These are phyloP conservation scores for Vireo griseus DNA, from an alignment of 2,797 vertebrate genomes.

Conservation along the genomic window DNA sequence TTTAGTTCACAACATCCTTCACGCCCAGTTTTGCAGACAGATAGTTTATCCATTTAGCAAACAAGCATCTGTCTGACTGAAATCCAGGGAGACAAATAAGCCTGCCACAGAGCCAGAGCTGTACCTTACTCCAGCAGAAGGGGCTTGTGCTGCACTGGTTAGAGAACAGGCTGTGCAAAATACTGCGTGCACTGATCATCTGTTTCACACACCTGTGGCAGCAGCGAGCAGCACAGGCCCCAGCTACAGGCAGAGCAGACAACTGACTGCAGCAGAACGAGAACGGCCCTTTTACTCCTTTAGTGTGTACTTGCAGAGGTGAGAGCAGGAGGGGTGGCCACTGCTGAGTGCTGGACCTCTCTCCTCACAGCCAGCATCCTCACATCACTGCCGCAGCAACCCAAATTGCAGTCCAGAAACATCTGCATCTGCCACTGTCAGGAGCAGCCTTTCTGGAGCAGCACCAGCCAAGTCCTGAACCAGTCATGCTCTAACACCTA, in stretches of 20 bases:
- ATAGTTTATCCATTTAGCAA: not conserved
- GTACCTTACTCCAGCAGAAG: not conserved
- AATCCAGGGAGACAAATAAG: not conserved
- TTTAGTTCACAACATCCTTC: constrained; percentile 9
- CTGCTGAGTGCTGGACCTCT: not conserved
- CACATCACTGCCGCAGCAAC: not conserved
- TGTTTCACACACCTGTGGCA: not conserved
- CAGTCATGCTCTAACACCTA: not conserved
- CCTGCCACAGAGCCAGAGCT: not conserved
- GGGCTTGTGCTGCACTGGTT: not conserved
- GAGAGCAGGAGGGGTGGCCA: not conserved
- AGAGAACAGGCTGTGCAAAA: not conserved
- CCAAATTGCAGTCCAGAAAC: not conserved
- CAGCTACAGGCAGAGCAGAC: not conserved
- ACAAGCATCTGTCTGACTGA: not conserved
- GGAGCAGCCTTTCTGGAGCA: not conserved
- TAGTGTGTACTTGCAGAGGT: not conserved
- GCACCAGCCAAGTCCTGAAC: not conserved
- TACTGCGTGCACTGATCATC: too few relatives aligned
- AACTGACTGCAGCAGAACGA: not conserved
- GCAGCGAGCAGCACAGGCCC: not conserved
- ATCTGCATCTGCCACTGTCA: not conserved
- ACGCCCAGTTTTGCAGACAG: not conserved
- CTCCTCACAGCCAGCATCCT: not conserved
- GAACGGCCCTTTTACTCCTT: not conserved